Percentiles rank a stretch among this genome's conserved stretches.
phyloP scores from a whole-genome alignment of 2,113 vertebrate genomes.

The Ctenodactylus gundi region DNA sequence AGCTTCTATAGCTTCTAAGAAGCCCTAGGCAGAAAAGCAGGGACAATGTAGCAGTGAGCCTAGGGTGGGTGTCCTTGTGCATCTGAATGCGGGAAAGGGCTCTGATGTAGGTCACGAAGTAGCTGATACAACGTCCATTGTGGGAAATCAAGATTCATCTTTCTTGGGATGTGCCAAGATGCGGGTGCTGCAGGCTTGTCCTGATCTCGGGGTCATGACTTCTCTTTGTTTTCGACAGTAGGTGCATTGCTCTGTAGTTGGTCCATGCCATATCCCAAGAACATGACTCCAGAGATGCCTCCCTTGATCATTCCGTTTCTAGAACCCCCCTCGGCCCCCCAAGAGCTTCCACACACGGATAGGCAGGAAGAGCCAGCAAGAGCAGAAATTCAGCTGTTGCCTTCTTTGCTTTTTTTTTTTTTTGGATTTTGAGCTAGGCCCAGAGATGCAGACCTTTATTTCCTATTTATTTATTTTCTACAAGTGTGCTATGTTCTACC shows the following conservation, averaged over 20 bases:
- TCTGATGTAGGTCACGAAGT: background rate
- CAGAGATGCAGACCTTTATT: no score
- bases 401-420: no score
- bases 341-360: background rate
- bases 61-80: accelerated
- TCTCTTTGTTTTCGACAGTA: background rate
- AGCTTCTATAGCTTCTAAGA: background rate
- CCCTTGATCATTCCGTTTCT: background rate
- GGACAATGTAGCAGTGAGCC: background rate
- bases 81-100: background rate
- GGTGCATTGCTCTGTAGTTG: no score
- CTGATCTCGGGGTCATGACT: background rate
- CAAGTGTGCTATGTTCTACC: no score
- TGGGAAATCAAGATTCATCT: background rate
- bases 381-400: background rate
- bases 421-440: no score
- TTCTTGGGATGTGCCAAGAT: background rate
- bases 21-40: background rate
- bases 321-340: accelerated
- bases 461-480: no score
- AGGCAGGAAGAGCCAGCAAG: background rate
- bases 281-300: background rate
- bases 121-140: background rate
- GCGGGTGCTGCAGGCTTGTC: background rate
- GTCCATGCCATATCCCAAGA: background rate